Base-by-base conservation (phyloP, 2,888 invertebrate genomes). In the Athetis lepigone region DNA sequence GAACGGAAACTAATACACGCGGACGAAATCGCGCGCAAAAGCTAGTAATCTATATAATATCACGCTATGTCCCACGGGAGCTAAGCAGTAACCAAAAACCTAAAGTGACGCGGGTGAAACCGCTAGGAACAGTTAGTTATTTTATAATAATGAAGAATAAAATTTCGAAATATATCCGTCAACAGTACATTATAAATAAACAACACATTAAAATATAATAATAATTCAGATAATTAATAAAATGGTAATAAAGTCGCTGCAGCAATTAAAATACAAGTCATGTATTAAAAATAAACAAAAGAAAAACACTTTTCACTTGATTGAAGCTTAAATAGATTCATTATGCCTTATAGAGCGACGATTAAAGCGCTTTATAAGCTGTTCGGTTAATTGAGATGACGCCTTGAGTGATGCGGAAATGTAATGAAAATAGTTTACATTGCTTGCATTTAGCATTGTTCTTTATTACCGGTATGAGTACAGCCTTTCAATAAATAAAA, bases 281-380 rank as follows among this genome's bases (percentile, higher is more conserved):
- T 39, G 51, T 11, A 27, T 51, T n/a, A 49, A 57, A 25, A 55
- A 67, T 39, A 67, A 62, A 71, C 54, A 71, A 73, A 73, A 74
- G 57, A 42, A 36, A 63, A 68, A 68, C 63, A 68, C 43, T 62
- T 58, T 49, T 68, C 45, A 42, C 42, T 54, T 54, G 50, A 63
- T 55, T 69, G 56, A 55, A 50, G 49, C 45, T 63, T 63, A 58
- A 73, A 71, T 71, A 71, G 63, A 71, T 63, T 68, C 63, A 74
- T 71, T 74, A 73, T 55, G 55, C 71, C 71, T 13, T 73, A 58
- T 58, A 73, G 1, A 55, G 71, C 23, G 39, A 58, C 55, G 54
- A 71, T 74, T 71, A 74, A 36, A 56, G 54, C 33, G 62, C 56
- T 68, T 73, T 71, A 71, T 71, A 62, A 68, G 71, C 73, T 73